These are phyloP conservation scores for Penaeus japonicus DNA, from an alignment of 1,140 invertebrate genomes.

Conservation along the genomic window DNA sequence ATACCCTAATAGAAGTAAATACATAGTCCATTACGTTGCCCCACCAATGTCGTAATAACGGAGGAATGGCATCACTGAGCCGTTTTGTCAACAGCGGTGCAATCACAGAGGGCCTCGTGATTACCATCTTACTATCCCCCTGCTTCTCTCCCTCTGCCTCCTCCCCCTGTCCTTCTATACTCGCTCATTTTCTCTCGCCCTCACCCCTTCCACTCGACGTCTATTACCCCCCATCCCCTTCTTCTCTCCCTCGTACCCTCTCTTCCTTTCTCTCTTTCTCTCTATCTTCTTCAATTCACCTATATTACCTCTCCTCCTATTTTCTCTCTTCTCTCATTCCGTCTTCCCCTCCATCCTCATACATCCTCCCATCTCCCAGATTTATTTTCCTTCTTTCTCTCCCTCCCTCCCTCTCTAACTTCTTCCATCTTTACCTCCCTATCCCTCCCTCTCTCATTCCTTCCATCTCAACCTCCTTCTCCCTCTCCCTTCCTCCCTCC, in stretches of 20 bases:
- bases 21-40: too few relatives aligned
- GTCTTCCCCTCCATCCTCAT: neutral
- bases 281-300: too few relatives aligned
- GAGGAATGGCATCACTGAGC: too few relatives aligned
- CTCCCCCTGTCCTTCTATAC: neutral
- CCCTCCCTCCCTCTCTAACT: neutral
- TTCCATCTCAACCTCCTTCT: neutral
- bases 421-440: neutral
- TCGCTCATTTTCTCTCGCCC: neutral
- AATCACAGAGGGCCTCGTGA: too few relatives aligned
- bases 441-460: neutral
- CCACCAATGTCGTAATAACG: too few relatives aligned
- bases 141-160: neutral
- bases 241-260: too few relatives aligned
- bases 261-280: too few relatives aligned
- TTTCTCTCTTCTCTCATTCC: neutral
- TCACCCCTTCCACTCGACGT: too few relatives aligned
- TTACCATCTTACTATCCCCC: too few relatives aligned
- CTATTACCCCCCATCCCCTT: too few relatives aligned
- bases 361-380: neutral
- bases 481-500: neutral
- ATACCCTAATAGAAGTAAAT: too few relatives aligned
- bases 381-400: neutral
- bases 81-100: too few relatives aligned
- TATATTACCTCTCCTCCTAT: neutral